Base-by-base conservation (phyloP, 2,888 invertebrate genomes). In the Autographa pulchrina region DNA sequence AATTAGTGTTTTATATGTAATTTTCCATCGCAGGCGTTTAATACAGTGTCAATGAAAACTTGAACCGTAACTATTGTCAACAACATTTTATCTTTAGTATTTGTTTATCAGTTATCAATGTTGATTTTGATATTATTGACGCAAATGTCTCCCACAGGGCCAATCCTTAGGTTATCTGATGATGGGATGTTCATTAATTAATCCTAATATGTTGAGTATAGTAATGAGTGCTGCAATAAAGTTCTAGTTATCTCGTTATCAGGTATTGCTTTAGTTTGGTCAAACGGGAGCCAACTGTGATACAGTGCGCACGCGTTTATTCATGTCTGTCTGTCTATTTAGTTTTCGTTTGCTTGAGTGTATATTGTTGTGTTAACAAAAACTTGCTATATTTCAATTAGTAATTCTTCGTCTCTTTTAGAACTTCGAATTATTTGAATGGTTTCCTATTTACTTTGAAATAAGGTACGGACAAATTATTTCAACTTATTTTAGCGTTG, bases 131-230 rank as follows among this genome's bases (percentile, higher is more conserved):
- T 86, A 89, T 81, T 86, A 84, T 89, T 94, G 94, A 94, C 93
- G 94, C 90, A 94, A 90, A 86, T 90, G 78, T 82, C 83, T 87
- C 81, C 85, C 78, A 81, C 82, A 87, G 87, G 88, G 86, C 86
- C 86, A 86, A 83, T 87, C 80, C 76, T 85, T 88, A 85, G 93
- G 92, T 94, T 93, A 94, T 93, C 92, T 86, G 77, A 69, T 82
- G 72, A 58, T 65, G 62, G 74, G 88, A 86, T 88, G 85, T 87
- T 85, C 80, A 84, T 87, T 91, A 91, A 91, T 92, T 91, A 90
- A 91, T 91, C 89, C 85, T 82, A 77, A 74, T 83, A 78, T 82
- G 77, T 78, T 82, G 73, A 77, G 74, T 78, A 62, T 69, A 72
- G 59, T 79, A 68, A 70, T 77, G 64, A 59, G 65, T 62, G 65